Evolutionary conservation across 2,113 vertebrate species (phyloP).

Genomic region (western clawed frog (Xenopus tropicalis)): DNA sequence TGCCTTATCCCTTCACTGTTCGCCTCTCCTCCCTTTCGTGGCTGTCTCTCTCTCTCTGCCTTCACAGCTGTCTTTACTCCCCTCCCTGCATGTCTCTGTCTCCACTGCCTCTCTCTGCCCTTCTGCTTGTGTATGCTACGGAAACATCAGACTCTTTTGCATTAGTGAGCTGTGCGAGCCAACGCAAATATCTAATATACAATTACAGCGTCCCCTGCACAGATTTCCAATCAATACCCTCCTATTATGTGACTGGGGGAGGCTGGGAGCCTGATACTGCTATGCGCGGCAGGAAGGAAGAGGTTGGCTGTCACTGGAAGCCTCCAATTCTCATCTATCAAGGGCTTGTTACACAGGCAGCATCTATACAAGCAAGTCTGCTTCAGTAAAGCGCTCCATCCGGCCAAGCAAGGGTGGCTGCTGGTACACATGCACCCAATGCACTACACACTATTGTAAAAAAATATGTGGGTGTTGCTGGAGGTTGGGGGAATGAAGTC

Average conservation of each 20-base stretch:
- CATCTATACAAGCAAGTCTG: constrained; percentile 40
- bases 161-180: constrained; percentile 58
- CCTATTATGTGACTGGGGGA: constrained; percentile 75
- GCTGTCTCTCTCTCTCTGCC: constrained; percentile 33
- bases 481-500: not conserved
- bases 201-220: constrained; percentile 73
- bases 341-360: constrained; percentile 60
- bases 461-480: not conserved
- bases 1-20: constrained; percentile 20
- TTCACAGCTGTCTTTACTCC: constrained; percentile 47
- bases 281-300: constrained; percentile 76
- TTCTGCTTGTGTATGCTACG: constrained; percentile 54
- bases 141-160: constrained; percentile 59
- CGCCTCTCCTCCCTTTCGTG: constrained; percentile 7
- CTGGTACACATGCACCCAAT: not conserved
- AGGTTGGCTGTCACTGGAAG: constrained; percentile 75
- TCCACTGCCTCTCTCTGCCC: constrained; percentile 59
- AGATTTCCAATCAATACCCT: constrained; percentile 86
- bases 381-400: not conserved
- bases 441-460: not conserved
- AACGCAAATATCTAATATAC: constrained; percentile 71
- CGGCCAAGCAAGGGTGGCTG: constrained; percentile 26
- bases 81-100: constrained; percentile 44
- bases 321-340: constrained; percentile 65
- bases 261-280: constrained; percentile 71